Evolutionary conservation across 2,888 invertebrate species (phyloP).

Genomic region (Hypercompe scribonia): DNA sequence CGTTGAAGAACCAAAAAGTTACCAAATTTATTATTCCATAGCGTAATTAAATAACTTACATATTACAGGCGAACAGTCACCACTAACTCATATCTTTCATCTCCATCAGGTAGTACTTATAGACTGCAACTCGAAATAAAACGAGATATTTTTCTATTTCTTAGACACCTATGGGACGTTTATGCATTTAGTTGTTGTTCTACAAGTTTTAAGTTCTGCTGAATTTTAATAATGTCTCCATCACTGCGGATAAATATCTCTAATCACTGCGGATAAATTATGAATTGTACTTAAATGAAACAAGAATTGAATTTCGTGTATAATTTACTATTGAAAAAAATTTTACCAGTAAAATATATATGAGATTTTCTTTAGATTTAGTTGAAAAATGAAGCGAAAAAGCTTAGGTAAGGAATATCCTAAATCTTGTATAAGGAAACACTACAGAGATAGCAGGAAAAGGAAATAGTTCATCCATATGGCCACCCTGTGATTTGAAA

Average conservation of each 20-base stretch:
- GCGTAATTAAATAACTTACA: background rate
- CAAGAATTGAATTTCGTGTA: background rate
- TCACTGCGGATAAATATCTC: background rate
- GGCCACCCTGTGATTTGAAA: background rate
- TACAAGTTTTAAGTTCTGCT: background rate
- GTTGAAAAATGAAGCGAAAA: background rate
- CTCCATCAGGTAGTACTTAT: background rate
- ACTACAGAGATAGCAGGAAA: background rate
- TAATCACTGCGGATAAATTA: background rate
- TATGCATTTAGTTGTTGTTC: background rate
- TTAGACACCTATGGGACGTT: background rate
- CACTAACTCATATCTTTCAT: background rate
- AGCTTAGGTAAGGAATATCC: too few relatives aligned
- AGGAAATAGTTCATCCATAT: too few relatives aligned
- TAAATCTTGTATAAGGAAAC: background rate
- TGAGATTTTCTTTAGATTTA: too few relatives aligned
- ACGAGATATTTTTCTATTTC: background rate
- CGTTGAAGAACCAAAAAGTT: background rate
- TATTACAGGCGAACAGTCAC: background rate
- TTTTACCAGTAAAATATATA: too few relatives aligned
- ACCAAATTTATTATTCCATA: background rate
- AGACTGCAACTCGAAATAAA: background rate
- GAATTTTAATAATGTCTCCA: background rate
- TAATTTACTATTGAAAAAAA: too few relatives aligned
- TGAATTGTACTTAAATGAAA: background rate